phyloP scores from a whole-genome alignment of 1,140 invertebrate genomes.

The Penaeus vannamei region DNA sequence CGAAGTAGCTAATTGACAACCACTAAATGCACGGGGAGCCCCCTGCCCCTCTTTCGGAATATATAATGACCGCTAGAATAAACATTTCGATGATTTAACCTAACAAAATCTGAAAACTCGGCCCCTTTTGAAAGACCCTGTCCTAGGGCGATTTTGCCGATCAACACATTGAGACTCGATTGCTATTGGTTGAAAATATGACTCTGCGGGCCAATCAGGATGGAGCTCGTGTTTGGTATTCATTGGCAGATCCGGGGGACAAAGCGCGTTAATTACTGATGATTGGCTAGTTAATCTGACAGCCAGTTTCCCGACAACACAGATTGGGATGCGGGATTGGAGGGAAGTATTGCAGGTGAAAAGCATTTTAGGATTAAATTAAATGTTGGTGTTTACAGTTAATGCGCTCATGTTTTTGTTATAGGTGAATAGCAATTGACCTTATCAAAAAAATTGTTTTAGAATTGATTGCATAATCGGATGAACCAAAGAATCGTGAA shows the following conservation, averaged over 20 bases:
- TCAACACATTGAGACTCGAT: conserved; percentile 45
- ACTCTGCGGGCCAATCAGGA: conserved; percentile 60
- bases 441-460: conserved; percentile 54
- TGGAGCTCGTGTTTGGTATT: conserved; percentile 62
- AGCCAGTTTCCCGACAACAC: conserved; percentile 57
- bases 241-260: conserved; percentile 62
- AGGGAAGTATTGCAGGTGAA: conserved; percentile 37
- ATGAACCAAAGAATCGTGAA: conserved; percentile 3
- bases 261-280: conserved; percentile 64
- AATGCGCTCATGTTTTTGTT: conserved; percentile 52
- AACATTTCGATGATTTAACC: neutral
- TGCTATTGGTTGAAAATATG: conserved; percentile 60
- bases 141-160: conserved; percentile 35
- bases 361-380: conserved; percentile 62
- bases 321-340: conserved; percentile 49
- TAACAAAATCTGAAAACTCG: conserved; percentile 1
- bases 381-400: conserved; percentile 63
- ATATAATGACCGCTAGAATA: neutral
- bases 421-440: conserved; percentile 51
- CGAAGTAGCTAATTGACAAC: conserved; percentile 58
- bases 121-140: conserved; percentile 19
- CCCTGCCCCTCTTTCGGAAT: neutral
- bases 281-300: conserved; percentile 64
- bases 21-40: conserved; percentile 9
- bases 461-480: conserved; percentile 51